Percentiles rank a stretch among this genome's conserved stretches.
Evolutionary conservation across 2,797 vertebrate species (phyloP).

Genomic region (Acanthurus tractus): DNA sequence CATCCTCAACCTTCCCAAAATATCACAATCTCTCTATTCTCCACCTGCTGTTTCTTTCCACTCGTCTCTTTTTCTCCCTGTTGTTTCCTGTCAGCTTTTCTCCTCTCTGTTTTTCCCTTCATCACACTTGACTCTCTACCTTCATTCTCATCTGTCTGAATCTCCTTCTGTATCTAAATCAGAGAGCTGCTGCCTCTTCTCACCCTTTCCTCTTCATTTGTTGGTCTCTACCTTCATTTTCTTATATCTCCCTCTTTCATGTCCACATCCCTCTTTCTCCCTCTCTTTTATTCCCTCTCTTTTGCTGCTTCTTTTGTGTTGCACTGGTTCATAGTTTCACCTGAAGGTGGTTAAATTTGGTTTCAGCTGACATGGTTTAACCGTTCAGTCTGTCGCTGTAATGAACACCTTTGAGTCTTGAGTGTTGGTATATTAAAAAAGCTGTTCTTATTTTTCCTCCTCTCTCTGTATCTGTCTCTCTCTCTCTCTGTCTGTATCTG

Average conservation of each 20-base stretch:
- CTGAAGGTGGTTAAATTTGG: not conserved
- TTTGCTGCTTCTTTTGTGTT: not conserved
- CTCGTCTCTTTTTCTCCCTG: not conserved
- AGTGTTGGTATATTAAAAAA: no score
- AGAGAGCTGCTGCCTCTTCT: not conserved
- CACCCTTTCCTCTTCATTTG: not conserved
- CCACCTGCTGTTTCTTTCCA: not conserved
- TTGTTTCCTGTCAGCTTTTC: constrained; percentile 8
- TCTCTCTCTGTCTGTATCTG: no score
- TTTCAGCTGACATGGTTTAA: not conserved
- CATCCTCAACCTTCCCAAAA: constrained; percentile 7
- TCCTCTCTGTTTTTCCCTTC: constrained; percentile 4
- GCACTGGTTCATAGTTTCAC: not conserved
- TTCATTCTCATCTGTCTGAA: not conserved
- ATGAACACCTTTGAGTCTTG: not conserved
- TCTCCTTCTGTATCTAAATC: constrained; percentile 18
- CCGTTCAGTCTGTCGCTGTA: not conserved
- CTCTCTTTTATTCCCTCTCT: not conserved
- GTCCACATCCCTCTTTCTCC: not conserved
- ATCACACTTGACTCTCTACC: not conserved
- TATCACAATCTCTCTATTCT: not conserved
- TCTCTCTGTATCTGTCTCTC: no score
- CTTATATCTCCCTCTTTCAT: constrained; percentile 7
- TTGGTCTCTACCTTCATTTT: not conserved
- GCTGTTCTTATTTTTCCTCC: no score